Evolutionary conservation across 2,888 invertebrate genomes (phyloP), one percentile per base, ranked within the genome.

Genomic region (Caenorhabditis becei): DNA sequence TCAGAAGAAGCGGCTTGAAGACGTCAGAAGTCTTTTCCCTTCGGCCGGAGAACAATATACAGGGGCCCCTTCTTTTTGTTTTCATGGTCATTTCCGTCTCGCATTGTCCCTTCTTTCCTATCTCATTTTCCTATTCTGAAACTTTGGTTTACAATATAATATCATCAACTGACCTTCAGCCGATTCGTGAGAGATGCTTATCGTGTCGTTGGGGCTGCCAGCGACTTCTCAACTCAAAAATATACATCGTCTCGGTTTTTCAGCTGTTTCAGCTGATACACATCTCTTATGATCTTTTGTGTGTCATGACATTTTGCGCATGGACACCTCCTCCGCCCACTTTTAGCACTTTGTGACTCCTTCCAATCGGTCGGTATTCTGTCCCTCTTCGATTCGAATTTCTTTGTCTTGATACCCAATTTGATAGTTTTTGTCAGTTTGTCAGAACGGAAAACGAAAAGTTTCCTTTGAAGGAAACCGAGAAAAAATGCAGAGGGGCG

Each of bases 81-180:
- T 71, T 71, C 70, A 71, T 71, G 70, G 70, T 71, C 70, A 71
- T 41, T 59, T 51, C 32, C 26, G n/a, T n/a, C n/a, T n/a, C n/a
- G 35, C n/a, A 49, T 71, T 71, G 61, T 71, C 70, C 59, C 49
- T n/a, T 32, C 16, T 18, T 7, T 18, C 11, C 18, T 58, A 35
- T 69, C 32, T 58, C 44, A 58, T 4, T 37, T 44, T 41, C 41
- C 2, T 28, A 47, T 69, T 47, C 54, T 54, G 70, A 71, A 71
- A 71, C 59, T 70, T 49, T n/a, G 61, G 16, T 44, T 62, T 54
- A 62, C 61, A 71, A 58, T 58, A 58, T 56, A 58, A 69, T 54
- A 56, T 41, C 24, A 66, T 54, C 41, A 20, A 44, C 54, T 71
- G 71, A 63, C 71, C 71, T 72, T 72, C 63, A 56, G 51, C 28